Evolutionary conservation across 2,888 invertebrate species (phyloP).

Genomic region (Syrista parreyssii): DNA sequence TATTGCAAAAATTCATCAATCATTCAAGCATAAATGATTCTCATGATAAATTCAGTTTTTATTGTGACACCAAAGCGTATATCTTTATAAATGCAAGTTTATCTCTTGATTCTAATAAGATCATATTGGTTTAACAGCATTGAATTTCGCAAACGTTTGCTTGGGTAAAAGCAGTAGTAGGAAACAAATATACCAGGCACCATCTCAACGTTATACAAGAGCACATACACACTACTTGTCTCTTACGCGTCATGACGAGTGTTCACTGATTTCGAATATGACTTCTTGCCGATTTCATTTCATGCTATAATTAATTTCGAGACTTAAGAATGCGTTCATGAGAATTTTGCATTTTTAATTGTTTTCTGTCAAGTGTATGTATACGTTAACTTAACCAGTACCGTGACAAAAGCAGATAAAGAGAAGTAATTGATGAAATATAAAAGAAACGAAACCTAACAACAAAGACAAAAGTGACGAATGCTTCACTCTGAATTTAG

Average conservation of each 20-base stretch:
- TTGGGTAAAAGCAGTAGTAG: background rate
- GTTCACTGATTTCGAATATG: background rate
- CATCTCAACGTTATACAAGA: background rate
- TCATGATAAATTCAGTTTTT: background rate
- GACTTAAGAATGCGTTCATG: background rate
- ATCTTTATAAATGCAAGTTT: background rate
- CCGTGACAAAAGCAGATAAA: background rate
- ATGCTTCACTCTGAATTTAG: conserved; percentile 47
- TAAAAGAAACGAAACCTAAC: background rate
- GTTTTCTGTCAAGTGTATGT: background rate
- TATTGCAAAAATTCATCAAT: background rate
- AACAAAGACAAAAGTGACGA: conserved; percentile 13
- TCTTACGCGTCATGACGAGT: background rate
- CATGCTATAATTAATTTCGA: background rate
- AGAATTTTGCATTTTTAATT: background rate
- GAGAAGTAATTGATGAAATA: background rate
- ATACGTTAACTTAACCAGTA: background rate
- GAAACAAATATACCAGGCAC: background rate
- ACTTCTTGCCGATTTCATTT: background rate
- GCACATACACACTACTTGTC: background rate
- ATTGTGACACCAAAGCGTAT: background rate
- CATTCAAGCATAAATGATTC: background rate
- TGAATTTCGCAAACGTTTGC: background rate
- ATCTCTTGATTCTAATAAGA: too few species aligned
- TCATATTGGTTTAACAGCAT: background rate